Conservation (phyloP, 2,888 invertebrate species). For the Thumatha senex region DNA sequence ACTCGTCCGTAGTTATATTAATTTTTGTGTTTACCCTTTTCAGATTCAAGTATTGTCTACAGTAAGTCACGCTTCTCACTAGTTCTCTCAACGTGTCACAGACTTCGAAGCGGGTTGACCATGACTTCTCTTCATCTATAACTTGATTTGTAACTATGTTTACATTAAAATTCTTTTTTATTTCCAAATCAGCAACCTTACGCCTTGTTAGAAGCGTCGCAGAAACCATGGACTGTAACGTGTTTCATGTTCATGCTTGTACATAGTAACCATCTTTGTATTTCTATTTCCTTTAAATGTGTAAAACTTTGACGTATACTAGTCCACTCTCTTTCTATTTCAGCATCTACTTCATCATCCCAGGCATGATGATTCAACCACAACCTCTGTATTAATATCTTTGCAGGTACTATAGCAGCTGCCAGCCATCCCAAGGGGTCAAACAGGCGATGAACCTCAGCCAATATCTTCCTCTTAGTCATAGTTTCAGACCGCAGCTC, state of each 20-base stretch:
- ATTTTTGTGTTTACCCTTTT: too few relatives aligned
- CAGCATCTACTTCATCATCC: background rate
- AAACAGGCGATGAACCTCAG: background rate
- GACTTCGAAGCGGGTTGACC: too few relatives aligned
- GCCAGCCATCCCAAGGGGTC: background rate
- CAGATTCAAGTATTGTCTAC: too few relatives aligned
- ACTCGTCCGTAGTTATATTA: too few relatives aligned
- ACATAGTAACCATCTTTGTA: background rate
- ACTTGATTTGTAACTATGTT: too few relatives aligned
- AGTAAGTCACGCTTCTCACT: too few relatives aligned
- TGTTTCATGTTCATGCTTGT: background rate
- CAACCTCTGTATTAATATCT: background rate
- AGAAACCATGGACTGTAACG: conserved; percentile 4
- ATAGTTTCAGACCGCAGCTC: background rate
- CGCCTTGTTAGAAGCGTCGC: conserved; percentile 2
- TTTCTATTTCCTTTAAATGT: background rate
- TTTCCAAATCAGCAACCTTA: too few relatives aligned
- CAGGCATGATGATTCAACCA: background rate
- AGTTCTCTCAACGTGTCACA: too few relatives aligned
- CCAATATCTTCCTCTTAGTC: background rate
- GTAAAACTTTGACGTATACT: background rate
- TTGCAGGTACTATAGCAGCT: background rate
- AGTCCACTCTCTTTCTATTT: background rate
- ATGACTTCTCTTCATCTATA: too few relatives aligned
- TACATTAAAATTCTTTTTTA: too few relatives aligned